These are phyloP conservation scores for Suricata suricatta DNA, from an alignment of 2,113 vertebrate species.

Conservation along the genomic window DNA sequence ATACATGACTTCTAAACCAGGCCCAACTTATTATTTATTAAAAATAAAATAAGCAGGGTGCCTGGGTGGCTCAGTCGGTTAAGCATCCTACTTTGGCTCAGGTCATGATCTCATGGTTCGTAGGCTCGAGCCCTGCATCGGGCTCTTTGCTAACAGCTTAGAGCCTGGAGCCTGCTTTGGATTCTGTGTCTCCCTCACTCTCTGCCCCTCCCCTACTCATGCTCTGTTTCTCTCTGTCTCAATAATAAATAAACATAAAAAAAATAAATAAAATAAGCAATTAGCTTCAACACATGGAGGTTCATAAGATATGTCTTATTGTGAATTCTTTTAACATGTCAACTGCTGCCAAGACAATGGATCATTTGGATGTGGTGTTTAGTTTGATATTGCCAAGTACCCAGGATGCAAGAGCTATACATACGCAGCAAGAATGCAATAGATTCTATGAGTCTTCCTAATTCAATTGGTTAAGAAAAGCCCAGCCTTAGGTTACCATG, in stretches of 20 bases:
- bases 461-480: neutral
- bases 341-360: neutral
- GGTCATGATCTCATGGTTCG: no score
- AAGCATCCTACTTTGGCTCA: no score
- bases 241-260: no score
- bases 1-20: neutral
- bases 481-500: neutral
- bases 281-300: neutral
- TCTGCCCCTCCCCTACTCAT: no score
- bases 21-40: neutral
- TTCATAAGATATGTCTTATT: neutral
- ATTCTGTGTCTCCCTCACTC: no score
- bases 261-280: neutral
- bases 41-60: neutral
- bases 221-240: no score
- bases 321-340: neutral
- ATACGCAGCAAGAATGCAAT: neutral
- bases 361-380: neutral
- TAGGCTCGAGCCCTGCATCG: no score
- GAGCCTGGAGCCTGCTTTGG: no score
- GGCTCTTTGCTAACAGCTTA: no score
- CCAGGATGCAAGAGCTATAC: neutral
- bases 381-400: neutral
- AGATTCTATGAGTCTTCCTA: neutral
- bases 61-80: no score